Evolutionary conservation across 2,888 invertebrate genomes (phyloP).

Genomic region (Drosophila phalerata): DNA sequence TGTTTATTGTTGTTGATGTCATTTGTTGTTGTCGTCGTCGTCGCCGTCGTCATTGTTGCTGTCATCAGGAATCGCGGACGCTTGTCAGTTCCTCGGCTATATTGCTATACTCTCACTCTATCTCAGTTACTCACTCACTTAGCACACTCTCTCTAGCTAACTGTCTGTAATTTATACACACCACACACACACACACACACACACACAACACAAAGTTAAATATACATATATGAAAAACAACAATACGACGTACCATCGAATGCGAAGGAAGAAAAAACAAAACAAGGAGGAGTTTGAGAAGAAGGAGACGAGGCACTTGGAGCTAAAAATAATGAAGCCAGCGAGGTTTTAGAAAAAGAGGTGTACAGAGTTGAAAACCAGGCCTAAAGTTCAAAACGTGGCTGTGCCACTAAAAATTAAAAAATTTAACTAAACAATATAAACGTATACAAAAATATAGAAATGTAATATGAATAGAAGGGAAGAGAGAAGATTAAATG

Average conservation of each 20-base stretch:
- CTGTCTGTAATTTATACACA: constrained; percentile 30
- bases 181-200: constrained; percentile 11
- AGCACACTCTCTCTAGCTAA: constrained; percentile 13
- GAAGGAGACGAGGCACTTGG: neutral
- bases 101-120: constrained; percentile 11
- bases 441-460: constrained; percentile 10
- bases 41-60: constrained; percentile 12
- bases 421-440: constrained; percentile 31
- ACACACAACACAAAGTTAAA: constrained; percentile 14
- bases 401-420: constrained; percentile 68
- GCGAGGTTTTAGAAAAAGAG: constrained; percentile 2
- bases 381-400: constrained; percentile 80
- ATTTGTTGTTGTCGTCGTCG: constrained; percentile 47
- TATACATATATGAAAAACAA: neutral
- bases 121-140: constrained; percentile 14
- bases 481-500: neutral
- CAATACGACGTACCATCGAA: constrained; percentile 42
- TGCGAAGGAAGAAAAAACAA: constrained; percentile 12
- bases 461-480: constrained; percentile 12
- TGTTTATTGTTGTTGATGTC: constrained; percentile 73
- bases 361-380: constrained; percentile 45
- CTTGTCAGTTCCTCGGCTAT: constrained; percentile 34
- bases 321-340: constrained; percentile 15
- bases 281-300: constrained; percentile 1
- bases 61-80: constrained; percentile 13